These are phyloP conservation scores for Ictalurus furcatus DNA, from an alignment of 2,113 vertebrate species.

Conservation along the genomic window DNA sequence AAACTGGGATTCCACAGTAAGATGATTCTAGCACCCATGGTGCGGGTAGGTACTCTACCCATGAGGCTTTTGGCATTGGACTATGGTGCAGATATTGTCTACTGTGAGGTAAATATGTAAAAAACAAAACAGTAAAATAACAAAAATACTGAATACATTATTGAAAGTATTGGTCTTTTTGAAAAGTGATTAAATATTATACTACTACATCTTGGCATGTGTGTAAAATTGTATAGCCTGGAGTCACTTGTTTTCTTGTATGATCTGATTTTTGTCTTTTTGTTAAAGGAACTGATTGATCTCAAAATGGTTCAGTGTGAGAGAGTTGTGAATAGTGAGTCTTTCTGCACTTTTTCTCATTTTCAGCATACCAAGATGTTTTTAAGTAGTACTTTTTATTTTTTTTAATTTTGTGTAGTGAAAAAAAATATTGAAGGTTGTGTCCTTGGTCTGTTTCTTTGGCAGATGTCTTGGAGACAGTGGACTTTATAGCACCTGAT, in stretches of 20 bases:
- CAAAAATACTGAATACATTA: not conserved
- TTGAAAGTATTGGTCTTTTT: not conserved
- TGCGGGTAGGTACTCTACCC: slow-evolving; percentile 90
- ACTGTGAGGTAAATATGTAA: slow-evolving; percentile 83
- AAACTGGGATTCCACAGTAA: slow-evolving; percentile 80
- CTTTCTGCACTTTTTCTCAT: not conserved
- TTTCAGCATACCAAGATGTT: not conserved
- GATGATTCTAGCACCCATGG: slow-evolving; percentile 90
- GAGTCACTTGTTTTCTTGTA: not conserved
- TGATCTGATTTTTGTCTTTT: not conserved
- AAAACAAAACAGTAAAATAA: no score
- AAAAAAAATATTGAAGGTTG: not conserved
- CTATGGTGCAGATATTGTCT: slow-evolving; percentile 93
- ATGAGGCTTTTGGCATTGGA: slow-evolving; percentile 95
- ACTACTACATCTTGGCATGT: not conserved
- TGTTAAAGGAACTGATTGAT: slow-evolving; percentile 90
- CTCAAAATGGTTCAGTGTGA: slow-evolving; percentile 93
- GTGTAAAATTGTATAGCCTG: not conserved
- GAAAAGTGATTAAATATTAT: not conserved
- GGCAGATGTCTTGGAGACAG: slow-evolving; percentile 84
- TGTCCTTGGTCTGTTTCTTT: not conserved
- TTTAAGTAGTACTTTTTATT: not conserved
- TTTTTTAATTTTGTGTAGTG: not conserved
- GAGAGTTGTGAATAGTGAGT: slow-evolving; percentile 86
- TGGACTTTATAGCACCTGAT: slow-evolving; percentile 92